Evolutionary conservation across 2,113 vertebrate genomes (phyloP), one percentile per base, ranked within the genome.

Genomic region (Donacobius atricapilla): DNA sequence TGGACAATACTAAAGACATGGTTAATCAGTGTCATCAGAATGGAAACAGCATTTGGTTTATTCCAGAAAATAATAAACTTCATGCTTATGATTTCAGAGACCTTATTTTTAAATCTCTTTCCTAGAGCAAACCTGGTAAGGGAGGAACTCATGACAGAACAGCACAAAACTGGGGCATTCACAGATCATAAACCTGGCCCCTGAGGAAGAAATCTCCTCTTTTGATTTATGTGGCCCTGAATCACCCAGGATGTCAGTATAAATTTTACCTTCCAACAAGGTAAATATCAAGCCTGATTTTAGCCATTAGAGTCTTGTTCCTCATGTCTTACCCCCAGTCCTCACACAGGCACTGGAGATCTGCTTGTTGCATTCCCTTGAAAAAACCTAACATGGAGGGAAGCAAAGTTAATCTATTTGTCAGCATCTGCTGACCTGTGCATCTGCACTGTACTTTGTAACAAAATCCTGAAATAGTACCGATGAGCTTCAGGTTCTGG

Each of bases 401-500:
- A 88, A 85, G 53, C 70, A 48, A 86, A 93, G 75, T 58, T 60
- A 95, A 77, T 47, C 81, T 63, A 73, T 95, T 94, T 94, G 82
- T 90, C 94, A 80, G 56, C 64, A 83, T 80, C 54, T 86, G 79
- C 68, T 95, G 79, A 68, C 68, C 88, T 71, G 66, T 66, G 84
- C 89, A 95, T 87, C 91, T 94, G 93, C 56, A 1, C 0, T 31
- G 31, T 71, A 83, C 42, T 37, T 73, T 63, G 88, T 73, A 93
- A 96, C 83, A 83, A 87, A 94, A 96, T 71, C 79, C 75, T 78
- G 77, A 94, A 96, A 57, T 60, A 86, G 94, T 79, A 86, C 42
- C 37, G 1, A 13, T 27, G 54, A 51, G 71, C 83, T 83, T 92
- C 68, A 66, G 51, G 56, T 87, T 94, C n/a, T 87, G 83, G 60